Conservation (phyloP, 2,888 invertebrate genomes). For the Heteropelma amictum region DNA sequence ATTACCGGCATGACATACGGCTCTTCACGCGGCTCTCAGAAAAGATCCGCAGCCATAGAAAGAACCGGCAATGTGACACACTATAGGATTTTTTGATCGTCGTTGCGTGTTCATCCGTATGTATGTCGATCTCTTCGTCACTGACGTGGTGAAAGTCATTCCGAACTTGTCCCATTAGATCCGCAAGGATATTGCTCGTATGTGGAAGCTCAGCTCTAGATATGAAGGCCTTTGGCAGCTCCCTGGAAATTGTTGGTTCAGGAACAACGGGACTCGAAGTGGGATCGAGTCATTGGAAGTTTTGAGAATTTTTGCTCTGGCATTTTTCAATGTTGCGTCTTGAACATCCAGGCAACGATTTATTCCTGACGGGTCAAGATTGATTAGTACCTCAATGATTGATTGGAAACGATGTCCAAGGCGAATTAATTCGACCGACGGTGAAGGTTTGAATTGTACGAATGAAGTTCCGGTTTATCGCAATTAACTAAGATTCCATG, state of each 20-base stretch:
- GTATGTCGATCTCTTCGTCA: conserved; percentile 38
- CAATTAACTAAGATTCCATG: no score
- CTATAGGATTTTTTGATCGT: conserved; percentile 5
- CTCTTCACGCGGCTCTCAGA: neutral
- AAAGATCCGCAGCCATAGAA: neutral
- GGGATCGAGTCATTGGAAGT: conserved; percentile 5
- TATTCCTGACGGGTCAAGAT: no score
- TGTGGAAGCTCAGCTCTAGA: no score
- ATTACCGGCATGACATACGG: conserved; percentile 9
- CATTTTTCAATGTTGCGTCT: no score
- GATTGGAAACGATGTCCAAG: no score
- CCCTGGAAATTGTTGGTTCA: conserved; percentile 67
- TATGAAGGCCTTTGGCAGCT: conserved; percentile 72
- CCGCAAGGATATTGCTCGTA: no score
- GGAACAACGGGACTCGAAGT: neutral
- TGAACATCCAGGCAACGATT: no score
- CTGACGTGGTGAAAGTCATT: conserved; percentile 55
- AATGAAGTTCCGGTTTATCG: no score
- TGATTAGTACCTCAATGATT: no score
- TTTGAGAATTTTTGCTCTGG: neutral
- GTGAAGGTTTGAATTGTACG: no score
- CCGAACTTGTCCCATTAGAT: conserved; percentile 54
- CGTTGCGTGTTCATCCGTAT: no score
- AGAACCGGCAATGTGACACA: conserved; percentile 1
- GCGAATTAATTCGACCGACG: no score